Evolutionary conservation across 2,797 vertebrate species (phyloP).

Genomic region (Chloroceryle inda): DNA sequence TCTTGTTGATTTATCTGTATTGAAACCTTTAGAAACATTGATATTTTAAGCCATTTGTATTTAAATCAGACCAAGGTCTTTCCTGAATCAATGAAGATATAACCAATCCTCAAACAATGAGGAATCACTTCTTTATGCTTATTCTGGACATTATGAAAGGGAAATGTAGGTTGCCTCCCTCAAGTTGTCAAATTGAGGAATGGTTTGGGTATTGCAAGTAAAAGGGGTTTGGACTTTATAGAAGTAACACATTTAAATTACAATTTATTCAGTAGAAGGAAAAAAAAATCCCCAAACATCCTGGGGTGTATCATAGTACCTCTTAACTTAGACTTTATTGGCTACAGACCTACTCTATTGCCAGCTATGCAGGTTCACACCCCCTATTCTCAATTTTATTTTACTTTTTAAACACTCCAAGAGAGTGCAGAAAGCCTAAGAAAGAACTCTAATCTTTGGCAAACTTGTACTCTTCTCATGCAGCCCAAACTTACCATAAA

Average conservation of each 20-base stretch:
- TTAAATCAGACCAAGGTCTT: not conserved
- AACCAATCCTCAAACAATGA: not conserved
- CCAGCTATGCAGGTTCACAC: not conserved
- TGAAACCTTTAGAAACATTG: not conserved
- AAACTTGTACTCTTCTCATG: not conserved
- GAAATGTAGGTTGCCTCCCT: not conserved
- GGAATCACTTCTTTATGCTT: not conserved
- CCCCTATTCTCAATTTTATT: not conserved
- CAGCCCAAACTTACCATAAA: not conserved
- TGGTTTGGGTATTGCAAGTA: not conserved
- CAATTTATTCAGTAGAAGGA: not conserved
- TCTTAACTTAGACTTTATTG: not conserved
- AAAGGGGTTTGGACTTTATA: not conserved
- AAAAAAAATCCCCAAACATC: not conserved
- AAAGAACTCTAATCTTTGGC: not conserved
- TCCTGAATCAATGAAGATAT: not conserved
- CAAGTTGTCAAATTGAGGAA: not conserved
- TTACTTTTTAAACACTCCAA: not conserved
- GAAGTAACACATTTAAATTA: not conserved
- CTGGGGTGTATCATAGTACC: not conserved
- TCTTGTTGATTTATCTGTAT: not conserved
- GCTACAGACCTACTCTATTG: not conserved
- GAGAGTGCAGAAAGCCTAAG: not conserved
- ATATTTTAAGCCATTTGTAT: not conserved
- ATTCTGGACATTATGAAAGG: not conserved